Percentiles rank a stretch among this genome's conserved stretches.
Evolutionary conservation across 30 jellyfish, hydroid and myxozoan species (phyloP).

Genomic region (Aurelia sp.): DNA sequence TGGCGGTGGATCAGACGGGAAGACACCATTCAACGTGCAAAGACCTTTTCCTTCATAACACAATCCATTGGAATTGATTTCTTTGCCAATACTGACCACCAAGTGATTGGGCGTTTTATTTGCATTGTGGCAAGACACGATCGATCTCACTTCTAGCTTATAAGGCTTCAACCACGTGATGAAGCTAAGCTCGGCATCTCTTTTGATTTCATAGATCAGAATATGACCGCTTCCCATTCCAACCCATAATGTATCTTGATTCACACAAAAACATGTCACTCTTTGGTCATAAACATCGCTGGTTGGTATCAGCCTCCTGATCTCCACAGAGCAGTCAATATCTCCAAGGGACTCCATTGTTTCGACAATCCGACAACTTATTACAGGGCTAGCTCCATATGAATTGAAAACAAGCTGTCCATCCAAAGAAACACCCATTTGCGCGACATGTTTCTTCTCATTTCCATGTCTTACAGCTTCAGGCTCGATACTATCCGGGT

Average conservation of each 20-base stretch:
- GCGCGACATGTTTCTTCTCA: slow-evolving; percentile 35
- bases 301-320: slow-evolving; percentile 50
- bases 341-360: slow-evolving; percentile 23
- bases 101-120: slow-evolving; percentile 38
- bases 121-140: slow-evolving; percentile 20
- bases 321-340: slow-evolving; percentile 57
- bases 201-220: slow-evolving; percentile 45
- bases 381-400: slow-evolving; percentile 56
- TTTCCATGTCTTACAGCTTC: slow-evolving; percentile 20
- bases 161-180: slow-evolving; percentile 80
- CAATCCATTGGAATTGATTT: slow-evolving; percentile 45
- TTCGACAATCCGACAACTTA: slow-evolving; percentile 13
- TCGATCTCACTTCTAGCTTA: slow-evolving; percentile 65
- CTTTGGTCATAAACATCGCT: slow-evolving; percentile 71
- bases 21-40: slow-evolving; percentile 47
- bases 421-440: slow-evolving; percentile 54
- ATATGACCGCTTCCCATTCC: slow-evolving; percentile 99
- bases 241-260: slow-evolving; percentile 84
- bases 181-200: slow-evolving; percentile 15
- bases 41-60: slow-evolving; percentile 14
- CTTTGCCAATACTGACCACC: slow-evolving; percentile 85
- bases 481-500: not conserved
- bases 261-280: slow-evolving; percentile 80
- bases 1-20: slow-evolving; percentile 29
- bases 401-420: slow-evolving; percentile 50